Conservation (phyloP, 2,113 vertebrate genomes). For the Scomber colias region DNA sequence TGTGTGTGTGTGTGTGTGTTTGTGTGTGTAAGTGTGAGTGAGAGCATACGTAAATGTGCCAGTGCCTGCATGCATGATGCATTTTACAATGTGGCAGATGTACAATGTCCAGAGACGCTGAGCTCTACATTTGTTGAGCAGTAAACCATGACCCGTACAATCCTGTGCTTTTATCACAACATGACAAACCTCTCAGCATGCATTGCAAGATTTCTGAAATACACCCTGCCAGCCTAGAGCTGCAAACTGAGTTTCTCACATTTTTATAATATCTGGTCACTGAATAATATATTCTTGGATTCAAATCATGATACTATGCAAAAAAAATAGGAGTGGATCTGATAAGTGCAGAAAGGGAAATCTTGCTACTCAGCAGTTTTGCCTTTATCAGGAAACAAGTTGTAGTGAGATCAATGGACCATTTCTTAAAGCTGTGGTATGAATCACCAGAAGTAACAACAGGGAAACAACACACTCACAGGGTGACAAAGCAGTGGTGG, state of each 20-base stretch:
- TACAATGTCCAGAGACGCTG: slow-evolving; percentile 53
- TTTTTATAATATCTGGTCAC: slow-evolving; percentile 57
- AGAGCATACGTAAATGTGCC: slow-evolving; percentile 19
- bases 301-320: slow-evolving; percentile 65
- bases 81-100: slow-evolving; percentile 54
- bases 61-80: slow-evolving; percentile 17
- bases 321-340: slow-evolving; percentile 62
- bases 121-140: slow-evolving; percentile 62
- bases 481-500: slow-evolving; percentile 46
- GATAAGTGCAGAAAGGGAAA: slow-evolving; percentile 51
- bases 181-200: slow-evolving; percentile 58
- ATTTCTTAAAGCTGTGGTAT: slow-evolving; percentile 48
- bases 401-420: slow-evolving; percentile 68
- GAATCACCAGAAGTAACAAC: slow-evolving; percentile 63
- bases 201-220: slow-evolving; percentile 42
- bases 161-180: slow-evolving; percentile 65
- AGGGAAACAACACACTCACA: slow-evolving; percentile 53
- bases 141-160: slow-evolving; percentile 64
- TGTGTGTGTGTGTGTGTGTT: no score
- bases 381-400: slow-evolving; percentile 59
- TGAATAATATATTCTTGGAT: slow-evolving; percentile 73
- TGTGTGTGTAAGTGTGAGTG: background rate
- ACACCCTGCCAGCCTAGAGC: slow-evolving; percentile 45
- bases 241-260: slow-evolving; percentile 44
- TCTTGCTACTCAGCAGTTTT: slow-evolving; percentile 68